Evolutionary conservation across 2,797 vertebrate genomes (phyloP).

Genomic region (Galago senegalensis): DNA sequence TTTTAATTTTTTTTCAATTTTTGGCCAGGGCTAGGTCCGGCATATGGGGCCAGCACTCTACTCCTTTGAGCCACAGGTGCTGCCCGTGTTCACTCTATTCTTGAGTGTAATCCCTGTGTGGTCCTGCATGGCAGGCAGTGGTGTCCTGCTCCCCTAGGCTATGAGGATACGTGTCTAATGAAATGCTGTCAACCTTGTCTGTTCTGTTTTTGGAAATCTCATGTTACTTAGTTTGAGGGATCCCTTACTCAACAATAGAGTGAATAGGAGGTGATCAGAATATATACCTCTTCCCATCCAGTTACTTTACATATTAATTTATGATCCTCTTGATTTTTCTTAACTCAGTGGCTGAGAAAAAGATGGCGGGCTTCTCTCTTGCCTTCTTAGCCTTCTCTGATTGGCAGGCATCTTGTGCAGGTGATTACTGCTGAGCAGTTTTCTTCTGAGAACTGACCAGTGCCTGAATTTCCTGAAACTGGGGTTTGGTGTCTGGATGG

Average conservation of each 20-base stretch:
- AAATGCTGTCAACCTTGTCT: not conserved
- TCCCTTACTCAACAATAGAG: not conserved
- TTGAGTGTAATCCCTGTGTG: not conserved
- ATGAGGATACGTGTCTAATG: not conserved
- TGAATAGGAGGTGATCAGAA: not conserved
- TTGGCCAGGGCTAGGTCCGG: no score
- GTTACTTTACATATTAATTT: not conserved
- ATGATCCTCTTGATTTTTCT: not conserved
- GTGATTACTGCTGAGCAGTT: not conserved
- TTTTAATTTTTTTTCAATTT: no score
- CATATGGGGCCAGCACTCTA: not conserved
- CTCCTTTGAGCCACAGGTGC: no score
- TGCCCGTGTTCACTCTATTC: not conserved
- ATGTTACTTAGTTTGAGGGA: not conserved
- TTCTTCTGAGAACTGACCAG: slow-evolving; percentile 10
- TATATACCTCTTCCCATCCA: not conserved
- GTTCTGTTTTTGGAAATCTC: not conserved
- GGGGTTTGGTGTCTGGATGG: not conserved
- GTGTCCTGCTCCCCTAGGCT: not conserved
- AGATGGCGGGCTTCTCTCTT: not conserved
- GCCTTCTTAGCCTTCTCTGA: not conserved
- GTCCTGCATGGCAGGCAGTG: not conserved
- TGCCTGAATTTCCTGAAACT: not conserved
- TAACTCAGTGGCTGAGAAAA: not conserved
- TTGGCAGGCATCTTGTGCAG: not conserved